phyloP scores from a whole-genome alignment of 2,113 vertebrate species.

The Okapia johnstoni region DNA sequence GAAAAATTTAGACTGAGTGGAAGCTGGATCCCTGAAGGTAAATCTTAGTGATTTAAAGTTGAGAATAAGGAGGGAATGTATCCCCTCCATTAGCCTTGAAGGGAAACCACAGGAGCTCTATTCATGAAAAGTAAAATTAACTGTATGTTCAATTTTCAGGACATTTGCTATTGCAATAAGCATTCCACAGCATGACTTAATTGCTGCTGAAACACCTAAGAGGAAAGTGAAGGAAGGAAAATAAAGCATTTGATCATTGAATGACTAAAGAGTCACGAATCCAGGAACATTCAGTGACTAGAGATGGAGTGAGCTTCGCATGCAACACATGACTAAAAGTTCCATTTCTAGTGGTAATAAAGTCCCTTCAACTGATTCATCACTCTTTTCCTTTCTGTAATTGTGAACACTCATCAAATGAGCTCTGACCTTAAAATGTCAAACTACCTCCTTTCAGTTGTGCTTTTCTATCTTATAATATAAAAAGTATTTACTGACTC shows the following conservation, averaged over 20 bases:
- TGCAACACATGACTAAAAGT: background rate
- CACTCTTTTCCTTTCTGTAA: background rate
- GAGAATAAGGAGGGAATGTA: background rate
- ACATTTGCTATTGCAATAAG: background rate
- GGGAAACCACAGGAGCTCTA: slow-evolving; percentile 13
- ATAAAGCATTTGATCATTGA: background rate
- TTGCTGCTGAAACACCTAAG: slow-evolving; percentile 3
- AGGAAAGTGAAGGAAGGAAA: background rate
- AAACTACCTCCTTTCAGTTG: background rate
- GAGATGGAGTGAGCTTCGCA: background rate
- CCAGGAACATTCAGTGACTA: slow-evolving; percentile 12
- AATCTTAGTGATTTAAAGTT: background rate
- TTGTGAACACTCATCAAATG: background rate
- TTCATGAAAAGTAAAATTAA: slow-evolving; percentile 57
- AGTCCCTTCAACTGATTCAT: background rate
- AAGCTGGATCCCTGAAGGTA: background rate
- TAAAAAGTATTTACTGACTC: background rate
- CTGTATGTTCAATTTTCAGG: slow-evolving; percentile 13
- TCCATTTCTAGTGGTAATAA: background rate
- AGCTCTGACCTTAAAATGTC: background rate
- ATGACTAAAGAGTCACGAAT: background rate
- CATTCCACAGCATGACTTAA: slow-evolving; percentile 33
- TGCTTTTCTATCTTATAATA: background rate
- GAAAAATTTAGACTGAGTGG: background rate
- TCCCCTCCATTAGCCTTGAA: background rate